Base-by-base conservation (phyloP, 2,888 invertebrate species). In the Dasypolia templi region DNA sequence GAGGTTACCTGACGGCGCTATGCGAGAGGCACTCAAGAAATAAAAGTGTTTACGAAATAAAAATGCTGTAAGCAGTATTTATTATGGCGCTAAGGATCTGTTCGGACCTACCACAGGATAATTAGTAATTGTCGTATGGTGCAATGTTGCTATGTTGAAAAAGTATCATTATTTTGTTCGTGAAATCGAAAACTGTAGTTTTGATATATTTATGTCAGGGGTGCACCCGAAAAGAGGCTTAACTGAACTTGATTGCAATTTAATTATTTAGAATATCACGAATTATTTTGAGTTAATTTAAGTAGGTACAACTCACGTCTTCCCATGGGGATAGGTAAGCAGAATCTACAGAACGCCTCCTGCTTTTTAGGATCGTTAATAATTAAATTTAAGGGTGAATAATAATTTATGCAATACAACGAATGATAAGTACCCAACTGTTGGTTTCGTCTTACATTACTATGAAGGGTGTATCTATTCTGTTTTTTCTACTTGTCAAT, bases 1-100 rank as follows among this genome's bases (percentile, higher is more conserved):
- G 89, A 85, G 86, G 79, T 88, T 90, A 87, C 87, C 86, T 88
- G 90, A 72, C 82, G 68, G 86, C 79, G 79, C 79, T 82, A 87
- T 88, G 79, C 71, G 75, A 78, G 75, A 83, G 65, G 51, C 65
- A 77, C 86, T 78, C 70, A 76, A 86, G 77, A 67, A 81, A 79
- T 81, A 84, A 79, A 76, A 81, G 49, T 62, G 64, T 62, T 67
- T 77, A 73, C 75, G 63, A 75, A 86, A 80, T 81, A 81, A 85
- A 88, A 81, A 75, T 77, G 76, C 42, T 65, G 51, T 68, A 44
- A 19, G 64, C 12, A n/a, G 74, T 66, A 76, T 78, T 75, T 78
- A 72, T 76, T 81, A 29, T 39, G 77, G 82, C 70, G 77, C 76
- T 73, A 69, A 72, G 62, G 61, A 66, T 70, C 4, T 14, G 61